Base-by-base conservation (phyloP, 2,797 vertebrate genomes). In the Platalea minor region DNA sequence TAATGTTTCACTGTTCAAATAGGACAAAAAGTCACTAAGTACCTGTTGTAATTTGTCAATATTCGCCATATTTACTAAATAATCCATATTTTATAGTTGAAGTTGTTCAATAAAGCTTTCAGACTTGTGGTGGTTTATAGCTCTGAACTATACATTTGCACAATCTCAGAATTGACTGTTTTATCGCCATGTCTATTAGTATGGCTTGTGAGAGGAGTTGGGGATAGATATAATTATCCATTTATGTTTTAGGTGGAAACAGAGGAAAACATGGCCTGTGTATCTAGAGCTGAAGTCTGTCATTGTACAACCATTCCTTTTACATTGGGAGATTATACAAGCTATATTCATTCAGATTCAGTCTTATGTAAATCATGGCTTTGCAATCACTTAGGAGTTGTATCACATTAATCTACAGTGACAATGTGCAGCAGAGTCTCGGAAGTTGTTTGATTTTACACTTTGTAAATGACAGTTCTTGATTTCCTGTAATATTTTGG, bases 381-480 rank as follows among this genome's bases (percentile, higher is more conserved):
- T 93, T 89, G 69, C 50, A 84, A 46, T 81, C 69, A 46, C 39
- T 83, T 94, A 80, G 73, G 80, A 83, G 41, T 61, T 95, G 43
- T 85, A 74, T 92, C 23, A 13, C 35, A 59, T 94, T 95, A 92
- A 95, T 94, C 86, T 88, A 59, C 25, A 74, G 39, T 92, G 90
- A 80, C 94, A 88, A 50, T 88, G 91, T 84, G 95, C 78, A 88
- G 48, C 81, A 57, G 70, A 90, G 81, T 89, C 89, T 83, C 80
- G 87, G 80, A 95, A 76, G 50, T 51, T 50, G 3, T 78, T 96
- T 88, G 86, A 94, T 95, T 95, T 93, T 88, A 85, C 41, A 43
- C 75, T 92, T 85, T 80, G 53, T 57, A 94, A 93, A 72, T 92
- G 92, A 83, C 78, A 83, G 68, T 88, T 88, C 86, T 89, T 91